Evolutionary conservation across 2,797 vertebrate genomes (phyloP), one percentile per base, ranked within the genome.

Genomic region (Myotis myotis): DNA sequence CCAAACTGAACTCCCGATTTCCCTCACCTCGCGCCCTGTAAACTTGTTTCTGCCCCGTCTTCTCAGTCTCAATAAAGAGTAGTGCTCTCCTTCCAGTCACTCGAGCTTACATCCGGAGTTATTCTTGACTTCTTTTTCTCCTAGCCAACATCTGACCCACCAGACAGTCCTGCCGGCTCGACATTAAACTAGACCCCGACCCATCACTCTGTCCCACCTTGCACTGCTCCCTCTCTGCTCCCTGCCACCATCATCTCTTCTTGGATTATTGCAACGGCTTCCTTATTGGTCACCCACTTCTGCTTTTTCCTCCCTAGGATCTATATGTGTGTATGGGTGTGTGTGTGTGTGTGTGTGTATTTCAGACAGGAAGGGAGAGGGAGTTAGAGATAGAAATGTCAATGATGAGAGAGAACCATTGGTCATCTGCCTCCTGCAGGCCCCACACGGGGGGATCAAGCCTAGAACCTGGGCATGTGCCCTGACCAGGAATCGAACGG

Each of bases 21-120:
- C 41, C 33, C 28, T 25, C 17, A 16, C n/a, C 25, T 17, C 4
- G 2, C 0, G 0, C 2, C 12, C 23, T 28, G 28, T 44, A 25
- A 33, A 25, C 6, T 12, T 4, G 1, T 51, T 78, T 36, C n/a
- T 72, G 11, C 30, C 6, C 36, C 49, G 2, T 44, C 15, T 60
- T 68, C 68, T 68, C n/a, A 70, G 17, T 28, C 72, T n/a, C 36
- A 79, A 8, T 11, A 57, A 57, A 82, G 0, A 17, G 23, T 12
- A 25, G 15, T 0, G 3, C 20, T 23, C 47, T 44, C 70, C 49
- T 68, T 62, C 49, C 25, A 15, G 44, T 2, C 30, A 13, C 38
- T 57, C 10, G 36, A 8, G 28, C 5, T 23, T 38, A 23, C 9
- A 19, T 12, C 6, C 0, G 9, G 13, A 47, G 55, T 36, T n/a